Evolutionary conservation across 2,113 vertebrate genomes (phyloP), one percentile per base, ranked within the genome.

Genomic region (Dolichallabes microphthalmus): DNA sequence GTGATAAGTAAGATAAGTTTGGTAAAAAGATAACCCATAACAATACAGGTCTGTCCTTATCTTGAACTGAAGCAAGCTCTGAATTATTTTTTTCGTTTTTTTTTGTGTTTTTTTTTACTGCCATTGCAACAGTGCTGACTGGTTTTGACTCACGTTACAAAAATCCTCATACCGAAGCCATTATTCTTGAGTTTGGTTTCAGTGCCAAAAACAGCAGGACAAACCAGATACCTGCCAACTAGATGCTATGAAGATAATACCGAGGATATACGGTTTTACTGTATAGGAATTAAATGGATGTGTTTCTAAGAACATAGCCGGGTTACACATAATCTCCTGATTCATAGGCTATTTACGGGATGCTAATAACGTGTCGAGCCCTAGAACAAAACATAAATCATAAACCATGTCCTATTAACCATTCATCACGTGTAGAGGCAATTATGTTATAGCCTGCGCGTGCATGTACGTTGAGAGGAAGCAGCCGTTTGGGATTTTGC

Each of bases 61-160:
- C n/a, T 30, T 77, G 11, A 15, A 20, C 27, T 20, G 1, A 58
- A 60, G 76, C 30, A 78, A 32, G 27, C 75, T 8, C 30, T 13
- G 27, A 58, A 22, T 12, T 27, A 20, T n/a, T 20, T 58, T 78
- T 78, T 15, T 22, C 22, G 2, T 27, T 32, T n/a, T 19, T 77
- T 77, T 77, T 14, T 32, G 4, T 32, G 4, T 27, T 20, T n/a
- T 20, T 78, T 78, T 78, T 15, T 22, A 7, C 11, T 22, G 19
- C 30, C 53, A 35, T 22, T 77, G 52, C 75, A 32, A 77, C 55
- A 58, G 15, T 11, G 53, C 10, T 35, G 76, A 78, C 76, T 58
- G 76, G 53, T 78, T 77, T 60, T 58, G 76, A 35, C 76, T 78
- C 76, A 78, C 58, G 76, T 60, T 60, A 32, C 27, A 78, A 58